Base-by-base conservation (phyloP, 2,797 vertebrate species). In the Perodicticus potto region DNA sequence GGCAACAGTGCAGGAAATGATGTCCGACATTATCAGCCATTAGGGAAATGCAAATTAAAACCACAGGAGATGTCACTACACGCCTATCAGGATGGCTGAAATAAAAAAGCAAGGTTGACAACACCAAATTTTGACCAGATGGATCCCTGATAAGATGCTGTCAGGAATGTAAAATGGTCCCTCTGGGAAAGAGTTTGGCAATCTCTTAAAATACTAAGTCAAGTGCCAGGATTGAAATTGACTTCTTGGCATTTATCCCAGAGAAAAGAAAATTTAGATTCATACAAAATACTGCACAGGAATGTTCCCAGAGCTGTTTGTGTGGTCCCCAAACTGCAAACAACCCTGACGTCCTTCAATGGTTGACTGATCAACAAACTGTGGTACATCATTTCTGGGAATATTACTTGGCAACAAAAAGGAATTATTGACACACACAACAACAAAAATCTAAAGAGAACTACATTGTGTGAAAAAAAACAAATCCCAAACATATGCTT, bases 51-150 rank as follows among this genome's bases (percentile, higher is more conserved):
- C 29, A 43, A 8, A 40, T 3, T 4, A 14, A 32, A 83, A 72
- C 10, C 6, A 1, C 8, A 3, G 0, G 45, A 59, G 7, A 20
- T 1, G 1, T 2, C 7, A 10, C 1, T 0, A 20, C 20, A 17
- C 34, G 14, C 27, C 63, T 14, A 5, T 13, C 0, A 7, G 43
- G 40, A 32, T 1, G 23, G 59, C 49, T 20, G 5, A 10, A 34
- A 11, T 12, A 2, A 19, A 9, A 29, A 27, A 27, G 49, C 49
- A 5, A 55, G 9, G 13, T 3, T 0, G 27, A 9, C n/a, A 2
- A 10, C 32, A 12, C 7, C 59, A 19, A 32, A 5, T 7, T 5
- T 25, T 3, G 59, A 1, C 29, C 4, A 32, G 14, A 8, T 23
- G n/a, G 20, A 1, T 43, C 23, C 3, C 12, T 8, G 22, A 17